Conservation (phyloP, 2,113 vertebrate species). For the Cinclus mexicanus region DNA sequence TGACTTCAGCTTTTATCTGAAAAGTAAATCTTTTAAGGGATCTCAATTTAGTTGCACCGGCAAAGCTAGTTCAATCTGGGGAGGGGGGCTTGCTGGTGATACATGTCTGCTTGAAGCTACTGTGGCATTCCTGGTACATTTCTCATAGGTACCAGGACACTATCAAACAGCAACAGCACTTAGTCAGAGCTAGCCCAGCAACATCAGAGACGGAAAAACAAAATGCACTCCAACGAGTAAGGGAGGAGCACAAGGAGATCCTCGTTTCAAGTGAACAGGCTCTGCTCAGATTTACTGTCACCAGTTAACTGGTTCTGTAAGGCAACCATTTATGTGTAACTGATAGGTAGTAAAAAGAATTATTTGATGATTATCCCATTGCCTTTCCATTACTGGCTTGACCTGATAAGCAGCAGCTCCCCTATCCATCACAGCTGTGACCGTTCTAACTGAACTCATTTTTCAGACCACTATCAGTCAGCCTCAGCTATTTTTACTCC, state of each 20-base stretch:
- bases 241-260: neutral
- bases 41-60: neutral
- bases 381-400: conserved; percentile 67
- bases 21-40: neutral
- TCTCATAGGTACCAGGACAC: neutral
- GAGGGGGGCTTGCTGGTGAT: neutral
- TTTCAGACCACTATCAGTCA: conserved; percentile 63
- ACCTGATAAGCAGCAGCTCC: conserved; percentile 61
- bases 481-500: conserved; percentile 68
- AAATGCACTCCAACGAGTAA: neutral
- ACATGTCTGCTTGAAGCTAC: neutral
- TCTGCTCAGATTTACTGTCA: conserved; percentile 46
- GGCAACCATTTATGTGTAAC: conserved; percentile 62
- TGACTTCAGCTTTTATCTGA: neutral
- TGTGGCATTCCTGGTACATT: neutral
- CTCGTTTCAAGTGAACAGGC: neutral
- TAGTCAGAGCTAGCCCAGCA: neutral
- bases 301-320: conserved; percentile 57
- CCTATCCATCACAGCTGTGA: conserved; percentile 57
- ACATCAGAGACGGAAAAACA: neutral
- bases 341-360: conserved; percentile 66
- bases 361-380: conserved; percentile 65
- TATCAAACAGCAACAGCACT: neutral
- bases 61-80: neutral
- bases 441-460: conserved; percentile 53